Conservation (phyloP, 2,888 invertebrate species). For the Oscheius sp. region DNA sequence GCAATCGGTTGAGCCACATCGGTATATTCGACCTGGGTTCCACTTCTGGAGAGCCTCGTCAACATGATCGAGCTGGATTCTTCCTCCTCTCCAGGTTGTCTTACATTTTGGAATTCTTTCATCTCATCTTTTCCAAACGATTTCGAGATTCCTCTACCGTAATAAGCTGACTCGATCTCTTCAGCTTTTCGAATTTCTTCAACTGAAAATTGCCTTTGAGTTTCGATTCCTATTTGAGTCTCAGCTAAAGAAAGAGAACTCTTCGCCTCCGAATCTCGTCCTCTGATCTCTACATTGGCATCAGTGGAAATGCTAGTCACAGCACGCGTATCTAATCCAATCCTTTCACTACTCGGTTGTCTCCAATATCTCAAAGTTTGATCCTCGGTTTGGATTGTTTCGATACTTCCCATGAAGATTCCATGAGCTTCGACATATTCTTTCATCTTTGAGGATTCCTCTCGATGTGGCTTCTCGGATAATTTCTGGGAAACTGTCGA, state of each 20-base stretch:
- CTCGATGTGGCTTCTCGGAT: not conserved
- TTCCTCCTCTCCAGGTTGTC: constrained; percentile 35
- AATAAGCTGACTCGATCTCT: constrained; percentile 20
- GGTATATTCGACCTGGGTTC: not conserved
- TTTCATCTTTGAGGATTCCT: not conserved
- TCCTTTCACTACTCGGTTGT: not conserved
- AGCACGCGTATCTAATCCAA: constrained; percentile 7
- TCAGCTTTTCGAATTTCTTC: constrained; percentile 28
- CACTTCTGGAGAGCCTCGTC: constrained; percentile 32
- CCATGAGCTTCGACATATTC: constrained; percentile 8
- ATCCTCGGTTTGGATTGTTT: constrained; percentile 17
- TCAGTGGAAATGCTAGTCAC: not conserved
- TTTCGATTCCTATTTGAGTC: constrained; percentile 32
- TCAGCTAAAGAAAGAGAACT: constrained; percentile 17
- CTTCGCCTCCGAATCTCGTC: constrained; percentile 7
- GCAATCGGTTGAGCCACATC: not conserved
- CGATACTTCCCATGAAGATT: not conserved
- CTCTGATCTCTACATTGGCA: constrained; percentile 13
- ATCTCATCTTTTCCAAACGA: not conserved
- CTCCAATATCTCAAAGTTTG: not conserved
- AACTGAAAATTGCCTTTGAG: constrained; percentile 31
- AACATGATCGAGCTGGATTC: constrained; percentile 31
- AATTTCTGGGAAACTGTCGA: not conserved
- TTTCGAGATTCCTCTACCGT: not conserved
- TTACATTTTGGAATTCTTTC: constrained; percentile 26